A percentile compares a stretch with the other conserved stretches of the same genome.
Evolutionary conservation across 2,888 invertebrate species (phyloP).

Genomic region (Helicoverpa assulta): DNA sequence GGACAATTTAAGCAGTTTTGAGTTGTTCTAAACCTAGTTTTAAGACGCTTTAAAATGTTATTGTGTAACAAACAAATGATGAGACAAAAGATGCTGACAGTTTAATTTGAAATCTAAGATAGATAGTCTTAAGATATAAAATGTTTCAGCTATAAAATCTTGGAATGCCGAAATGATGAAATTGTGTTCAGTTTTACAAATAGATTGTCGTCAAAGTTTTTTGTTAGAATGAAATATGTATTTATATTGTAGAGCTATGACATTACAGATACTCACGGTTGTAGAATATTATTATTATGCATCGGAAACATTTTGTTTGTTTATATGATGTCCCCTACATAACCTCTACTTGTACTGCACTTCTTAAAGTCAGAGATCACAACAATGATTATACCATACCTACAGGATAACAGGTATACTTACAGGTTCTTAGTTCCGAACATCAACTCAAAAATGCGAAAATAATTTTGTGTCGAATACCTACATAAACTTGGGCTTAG

Average conservation of each 20-base stretch:
- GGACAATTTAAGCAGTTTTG: constrained; percentile 15
- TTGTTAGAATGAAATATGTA: constrained; percentile 7
- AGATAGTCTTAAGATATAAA: constrained; percentile 4
- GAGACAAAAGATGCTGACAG: constrained; percentile 17
- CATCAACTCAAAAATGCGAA: no score
- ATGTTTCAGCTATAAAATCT: constrained; percentile 18
- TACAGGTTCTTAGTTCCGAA: no score
- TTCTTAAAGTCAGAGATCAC: not conserved
- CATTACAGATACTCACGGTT: constrained; percentile 17
- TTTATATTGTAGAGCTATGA: constrained; percentile 9
- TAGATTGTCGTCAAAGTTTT: constrained; percentile 30
- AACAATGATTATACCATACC: not conserved
- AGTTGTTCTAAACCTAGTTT: constrained; percentile 8
- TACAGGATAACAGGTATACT: no score
- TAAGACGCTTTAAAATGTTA: constrained; percentile 5
- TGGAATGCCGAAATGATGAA: constrained; percentile 9
- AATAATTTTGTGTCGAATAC: no score
- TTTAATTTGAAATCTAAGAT: constrained; percentile 26
- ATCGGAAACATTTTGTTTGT: not conserved
- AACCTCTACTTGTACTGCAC: not conserved
- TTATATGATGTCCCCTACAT: not conserved
- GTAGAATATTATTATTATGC: not conserved
- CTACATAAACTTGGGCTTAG: not conserved
- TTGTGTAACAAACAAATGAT: constrained; percentile 30
- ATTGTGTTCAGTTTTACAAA: constrained; percentile 32